Conservation (phyloP, 2,113 vertebrate genomes). For the Genyomyrus donnyi region DNA sequence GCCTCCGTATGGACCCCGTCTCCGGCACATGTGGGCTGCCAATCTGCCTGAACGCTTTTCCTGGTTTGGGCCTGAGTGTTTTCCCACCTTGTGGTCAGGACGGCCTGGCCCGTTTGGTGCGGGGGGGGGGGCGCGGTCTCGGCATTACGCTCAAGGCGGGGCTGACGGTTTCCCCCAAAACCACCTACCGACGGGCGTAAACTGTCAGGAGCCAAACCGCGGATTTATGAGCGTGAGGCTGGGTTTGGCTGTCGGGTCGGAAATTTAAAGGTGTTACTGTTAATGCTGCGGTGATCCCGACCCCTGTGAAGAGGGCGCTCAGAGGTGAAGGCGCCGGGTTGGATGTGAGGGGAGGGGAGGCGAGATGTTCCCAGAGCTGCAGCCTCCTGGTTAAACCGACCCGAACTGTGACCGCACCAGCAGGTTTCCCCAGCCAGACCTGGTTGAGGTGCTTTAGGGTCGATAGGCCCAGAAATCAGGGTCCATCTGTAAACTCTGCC, state of each 20-base stretch:
- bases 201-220: background rate
- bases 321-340: background rate
- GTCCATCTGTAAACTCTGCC: background rate
- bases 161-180: background rate
- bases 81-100: background rate
- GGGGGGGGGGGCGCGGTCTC: background rate
- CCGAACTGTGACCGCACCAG: background rate
- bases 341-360: background rate
- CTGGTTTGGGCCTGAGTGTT: background rate
- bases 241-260: background rate
- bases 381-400: background rate
- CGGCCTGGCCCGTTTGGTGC: background rate
- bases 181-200: background rate
- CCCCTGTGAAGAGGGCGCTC: background rate
- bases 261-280: background rate
- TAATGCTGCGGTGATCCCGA: background rate
- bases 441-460: slow-evolving; percentile 5
- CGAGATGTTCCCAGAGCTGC: background rate
- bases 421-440: background rate
- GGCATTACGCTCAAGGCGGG: background rate
- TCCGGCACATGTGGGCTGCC: background rate
- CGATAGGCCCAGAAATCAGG: slow-evolving; percentile 13
- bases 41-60: background rate
- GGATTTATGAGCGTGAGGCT: background rate
- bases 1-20: background rate